Conservation (phyloP, 2,797 vertebrate species). For the Linurgus olivaceus region DNA sequence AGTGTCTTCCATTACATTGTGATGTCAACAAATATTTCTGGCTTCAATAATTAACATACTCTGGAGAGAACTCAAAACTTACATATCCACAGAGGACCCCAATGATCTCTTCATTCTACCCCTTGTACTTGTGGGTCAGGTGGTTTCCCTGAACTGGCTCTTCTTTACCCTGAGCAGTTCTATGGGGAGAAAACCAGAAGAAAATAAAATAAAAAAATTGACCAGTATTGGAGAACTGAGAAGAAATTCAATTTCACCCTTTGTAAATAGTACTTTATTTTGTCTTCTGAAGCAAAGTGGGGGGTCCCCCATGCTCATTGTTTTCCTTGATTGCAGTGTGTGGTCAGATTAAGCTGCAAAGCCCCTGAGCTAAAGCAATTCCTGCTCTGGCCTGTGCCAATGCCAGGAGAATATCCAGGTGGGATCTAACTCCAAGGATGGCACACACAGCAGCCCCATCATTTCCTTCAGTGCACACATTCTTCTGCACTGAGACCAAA, state of each 20-base stretch:
- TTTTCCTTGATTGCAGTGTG: neutral
- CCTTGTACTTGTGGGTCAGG: neutral
- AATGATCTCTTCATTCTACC: rapidly evolving
- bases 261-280: neutral
- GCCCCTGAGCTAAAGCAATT: neutral
- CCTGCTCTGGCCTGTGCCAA: rapidly evolving
- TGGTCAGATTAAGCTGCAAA: neutral
- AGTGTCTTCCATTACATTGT: neutral
- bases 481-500: neutral
- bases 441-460: neutral
- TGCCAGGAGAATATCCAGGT: neutral
- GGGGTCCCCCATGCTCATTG: neutral
- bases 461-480: neutral
- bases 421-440: neutral
- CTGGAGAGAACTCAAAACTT: neutral
- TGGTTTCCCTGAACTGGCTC: neutral
- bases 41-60: neutral
- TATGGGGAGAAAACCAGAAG: neutral
- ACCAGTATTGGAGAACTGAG: neutral
- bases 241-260: neutral
- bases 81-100: neutral
- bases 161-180: neutral
- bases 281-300: neutral
- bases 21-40: neutral
- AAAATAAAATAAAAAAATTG: neutral